Percentiles rank a stretch among this genome's conserved stretches.
Evolutionary conservation across 2,888 invertebrate species (phyloP).

Genomic region (Idaea straminata): DNA sequence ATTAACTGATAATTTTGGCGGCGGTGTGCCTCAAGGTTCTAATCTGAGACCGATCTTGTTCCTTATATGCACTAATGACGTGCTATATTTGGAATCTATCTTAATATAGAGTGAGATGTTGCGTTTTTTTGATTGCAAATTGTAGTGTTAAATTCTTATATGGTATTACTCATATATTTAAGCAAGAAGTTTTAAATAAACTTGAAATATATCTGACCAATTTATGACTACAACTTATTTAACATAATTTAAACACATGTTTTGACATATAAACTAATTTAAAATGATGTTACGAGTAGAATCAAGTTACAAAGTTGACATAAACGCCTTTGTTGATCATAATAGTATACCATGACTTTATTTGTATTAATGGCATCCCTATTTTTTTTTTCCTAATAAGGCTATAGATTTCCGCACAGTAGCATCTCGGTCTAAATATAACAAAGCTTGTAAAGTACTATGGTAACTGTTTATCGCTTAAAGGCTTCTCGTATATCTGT

Average conservation of each 20-base stretch:
- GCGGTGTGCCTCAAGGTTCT: constrained; percentile 20
- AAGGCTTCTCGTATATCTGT: too few relatives aligned
- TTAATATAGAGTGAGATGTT: constrained; percentile 17
- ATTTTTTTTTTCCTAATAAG: neutral
- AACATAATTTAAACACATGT: neutral
- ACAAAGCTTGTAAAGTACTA: neutral
- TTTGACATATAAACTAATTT: neutral
- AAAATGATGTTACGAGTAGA: neutral
- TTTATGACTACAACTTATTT: neutral
- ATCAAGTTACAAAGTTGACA: neutral
- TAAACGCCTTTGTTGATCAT: neutral
- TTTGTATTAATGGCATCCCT: neutral
- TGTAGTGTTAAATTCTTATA: neutral
- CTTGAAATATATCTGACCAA: neutral
- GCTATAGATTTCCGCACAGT: neutral
- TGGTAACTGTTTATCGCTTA: neutral
- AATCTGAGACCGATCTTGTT: constrained; percentile 26
- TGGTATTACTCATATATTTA: neutral
- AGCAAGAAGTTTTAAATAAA: neutral
- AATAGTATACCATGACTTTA: neutral
- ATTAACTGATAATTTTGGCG: constrained; percentile 18
- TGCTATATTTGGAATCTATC: constrained; percentile 18
- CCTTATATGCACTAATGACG: constrained; percentile 18
- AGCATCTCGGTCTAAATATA: neutral
- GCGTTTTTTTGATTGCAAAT: constrained; percentile 8